Base-by-base conservation (phyloP, 2,113 vertebrate species). In the Leptobrachium ailaonicum region DNA sequence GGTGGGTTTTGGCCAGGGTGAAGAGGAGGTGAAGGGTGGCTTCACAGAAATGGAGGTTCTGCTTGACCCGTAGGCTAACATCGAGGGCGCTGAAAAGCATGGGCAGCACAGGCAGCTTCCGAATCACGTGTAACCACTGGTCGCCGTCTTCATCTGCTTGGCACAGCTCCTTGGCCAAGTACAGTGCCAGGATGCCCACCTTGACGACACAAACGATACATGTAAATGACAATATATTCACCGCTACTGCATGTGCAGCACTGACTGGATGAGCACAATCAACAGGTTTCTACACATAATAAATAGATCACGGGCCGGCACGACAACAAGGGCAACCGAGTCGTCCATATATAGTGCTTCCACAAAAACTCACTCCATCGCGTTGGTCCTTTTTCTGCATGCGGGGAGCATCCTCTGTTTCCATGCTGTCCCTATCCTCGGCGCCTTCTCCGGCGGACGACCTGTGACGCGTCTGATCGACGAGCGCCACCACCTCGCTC, bases 381-480 rank as follows among this genome's bases (percentile, higher is more conserved):
- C 95, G 92, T 84, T 97, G 95, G 92, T 99, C 98, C 83, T 95
- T 98, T 81, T 95, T 95, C 11, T 90, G 90, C 0, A 87, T 86
- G 2, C 93, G 89, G 4, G 94, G 94, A 63, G 79, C 73, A 56
- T 92, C 92, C 0, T 99, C 97, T 0, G 96, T 99, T 84, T 99
- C 98, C 98, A 99, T 99, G 80, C 95, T 96, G 90, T 99, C 96
- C 84, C 95, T 96, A 80, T 96, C 96, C 64, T 99, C 97, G 0
- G 72, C 2, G 0, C 81, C 47, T 1, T 79, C 67, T 81, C 93
- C 79, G 5, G 88, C 8, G 0, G 82, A 88, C 90, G 95, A 80
- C 83, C 91, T 87, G 83, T 96, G 95, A 6, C 93, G 94, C 0
- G 96, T 97, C 76, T 92, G 95, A 88, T 98, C 96, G 0, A 96